phyloP scores from a whole-genome alignment of 2,888 invertebrate genomes.

The Smittia aterrima region DNA sequence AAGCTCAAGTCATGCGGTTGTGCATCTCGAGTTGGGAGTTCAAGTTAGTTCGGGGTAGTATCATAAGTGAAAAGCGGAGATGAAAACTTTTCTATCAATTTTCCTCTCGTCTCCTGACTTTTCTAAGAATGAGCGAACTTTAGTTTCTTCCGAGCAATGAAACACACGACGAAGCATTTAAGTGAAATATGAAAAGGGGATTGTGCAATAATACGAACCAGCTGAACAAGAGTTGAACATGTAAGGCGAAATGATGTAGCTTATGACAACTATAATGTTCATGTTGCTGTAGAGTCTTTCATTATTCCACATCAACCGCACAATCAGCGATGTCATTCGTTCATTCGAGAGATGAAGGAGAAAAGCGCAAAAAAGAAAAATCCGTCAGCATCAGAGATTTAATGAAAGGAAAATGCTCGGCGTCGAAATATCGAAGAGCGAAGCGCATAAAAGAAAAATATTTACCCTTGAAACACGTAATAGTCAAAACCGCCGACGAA shows the following conservation, averaged over 20 bases:
- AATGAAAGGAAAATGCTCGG: neutral
- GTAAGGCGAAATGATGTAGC: conserved; percentile 17
- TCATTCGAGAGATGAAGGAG: too few species aligned
- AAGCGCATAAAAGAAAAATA: conserved; percentile 20
- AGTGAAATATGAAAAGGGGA: neutral
- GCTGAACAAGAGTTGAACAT: conserved; percentile 29
- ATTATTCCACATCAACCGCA: neutral
- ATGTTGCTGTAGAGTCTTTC: conserved; percentile 36
- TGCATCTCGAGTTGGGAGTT: neutral
- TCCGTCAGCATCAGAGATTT: neutral
- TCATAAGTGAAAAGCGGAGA: neutral
- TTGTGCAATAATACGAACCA: neutral
- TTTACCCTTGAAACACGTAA: conserved; percentile 39
- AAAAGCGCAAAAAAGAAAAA: neutral
- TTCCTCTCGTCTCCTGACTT: neutral
- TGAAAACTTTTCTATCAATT: neutral
- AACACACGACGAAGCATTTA: neutral
- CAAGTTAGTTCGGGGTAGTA: neutral
- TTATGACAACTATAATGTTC: conserved; percentile 17
- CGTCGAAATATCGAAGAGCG: neutral
- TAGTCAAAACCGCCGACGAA: conserved; percentile 36
- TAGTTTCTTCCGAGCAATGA: neutral
- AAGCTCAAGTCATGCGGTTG: neutral
- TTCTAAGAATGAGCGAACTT: neutral
- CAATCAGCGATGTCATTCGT: neutral